Percentiles rank a stretch among this genome's conserved stretches.
These are phyloP conservation scores for Falcaria lacertinaria DNA, from an alignment of 2,888 invertebrate species.

Conservation along the genomic window DNA sequence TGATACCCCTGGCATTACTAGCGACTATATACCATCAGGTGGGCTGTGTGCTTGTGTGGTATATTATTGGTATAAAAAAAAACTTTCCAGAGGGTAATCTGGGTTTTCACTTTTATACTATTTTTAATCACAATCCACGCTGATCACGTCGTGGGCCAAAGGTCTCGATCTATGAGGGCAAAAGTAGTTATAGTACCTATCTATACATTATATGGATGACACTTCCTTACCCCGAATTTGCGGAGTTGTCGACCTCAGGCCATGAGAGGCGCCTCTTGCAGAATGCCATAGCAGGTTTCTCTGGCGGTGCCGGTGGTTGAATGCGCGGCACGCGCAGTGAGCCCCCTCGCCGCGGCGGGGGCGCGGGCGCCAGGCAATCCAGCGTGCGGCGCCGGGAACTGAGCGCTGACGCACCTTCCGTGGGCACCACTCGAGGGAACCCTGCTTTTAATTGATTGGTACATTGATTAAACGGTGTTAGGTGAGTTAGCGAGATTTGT, in stretches of 20 bases:
- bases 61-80: too few species aligned
- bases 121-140: too few species aligned
- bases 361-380: slow-evolving; percentile 81
- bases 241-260: slow-evolving; percentile 92
- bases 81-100: too few species aligned
- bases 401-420: slow-evolving; percentile 82
- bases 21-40: too few species aligned
- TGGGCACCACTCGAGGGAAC: slow-evolving; percentile 86
- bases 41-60: too few species aligned
- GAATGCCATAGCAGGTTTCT: slow-evolving; percentile 85
- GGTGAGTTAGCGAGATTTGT: too few species aligned
- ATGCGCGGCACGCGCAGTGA: slow-evolving; percentile 80
- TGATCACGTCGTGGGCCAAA: too few species aligned
- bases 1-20: too few species aligned
- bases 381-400: slow-evolving; percentile 80
- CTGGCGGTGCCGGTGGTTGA: slow-evolving; percentile 80
- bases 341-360: slow-evolving; percentile 74
- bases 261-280: slow-evolving; percentile 89
- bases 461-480: neutral
- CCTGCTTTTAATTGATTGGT: slow-evolving; percentile 43
- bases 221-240: slow-evolving; percentile 87
- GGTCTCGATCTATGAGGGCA: too few species aligned
- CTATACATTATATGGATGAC: too few species aligned
- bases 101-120: too few species aligned
- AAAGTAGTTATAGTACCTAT: too few species aligned